These are phyloP conservation scores for Stenoptilia bipunctidactyla DNA, from an alignment of 2,888 invertebrate species.

Conservation along the genomic window DNA sequence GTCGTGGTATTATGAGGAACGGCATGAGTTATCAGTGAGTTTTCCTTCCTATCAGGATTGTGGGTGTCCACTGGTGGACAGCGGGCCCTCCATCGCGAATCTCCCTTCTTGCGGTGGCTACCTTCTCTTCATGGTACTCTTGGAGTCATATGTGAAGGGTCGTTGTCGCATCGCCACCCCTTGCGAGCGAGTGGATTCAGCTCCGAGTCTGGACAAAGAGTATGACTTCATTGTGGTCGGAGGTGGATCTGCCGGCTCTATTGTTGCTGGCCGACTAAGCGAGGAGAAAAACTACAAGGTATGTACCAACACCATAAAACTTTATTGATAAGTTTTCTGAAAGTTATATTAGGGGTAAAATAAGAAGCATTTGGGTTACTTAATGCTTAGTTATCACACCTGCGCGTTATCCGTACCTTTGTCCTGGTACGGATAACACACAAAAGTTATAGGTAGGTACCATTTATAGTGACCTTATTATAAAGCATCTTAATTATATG, in stretches of 20 bases:
- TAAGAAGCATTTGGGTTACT: too few species aligned
- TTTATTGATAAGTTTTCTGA: too few species aligned
- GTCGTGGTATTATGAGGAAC: too few species aligned
- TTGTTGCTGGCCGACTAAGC: constrained; percentile 72
- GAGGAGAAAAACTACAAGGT: constrained; percentile 65
- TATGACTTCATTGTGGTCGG: constrained; percentile 78
- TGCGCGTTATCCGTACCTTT: too few species aligned
- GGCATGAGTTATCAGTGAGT: too few species aligned
- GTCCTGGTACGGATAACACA: too few species aligned
- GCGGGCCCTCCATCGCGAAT: constrained; percentile 60
- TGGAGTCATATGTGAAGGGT: constrained; percentile 69
- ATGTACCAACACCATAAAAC: too few species aligned
- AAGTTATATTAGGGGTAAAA: too few species aligned
- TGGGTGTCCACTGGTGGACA: constrained; percentile 54
- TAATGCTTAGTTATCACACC: too few species aligned
- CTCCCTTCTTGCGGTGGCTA: constrained; percentile 65
- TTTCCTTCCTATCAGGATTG: constrained; percentile 36
- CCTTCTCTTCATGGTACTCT: constrained; percentile 71
- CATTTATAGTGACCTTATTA: too few species aligned
- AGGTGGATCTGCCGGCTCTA: constrained; percentile 73
- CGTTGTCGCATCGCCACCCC: constrained; percentile 61
- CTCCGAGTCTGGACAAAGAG: constrained; percentile 30
- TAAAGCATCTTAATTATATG: too few species aligned
- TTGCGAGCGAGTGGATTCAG: constrained; percentile 63
- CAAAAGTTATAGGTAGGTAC: too few species aligned